Evolutionary conservation across 2,113 vertebrate species (phyloP), one percentile per base, ranked within the genome.

Genomic region (Triplophysa dalaica): DNA sequence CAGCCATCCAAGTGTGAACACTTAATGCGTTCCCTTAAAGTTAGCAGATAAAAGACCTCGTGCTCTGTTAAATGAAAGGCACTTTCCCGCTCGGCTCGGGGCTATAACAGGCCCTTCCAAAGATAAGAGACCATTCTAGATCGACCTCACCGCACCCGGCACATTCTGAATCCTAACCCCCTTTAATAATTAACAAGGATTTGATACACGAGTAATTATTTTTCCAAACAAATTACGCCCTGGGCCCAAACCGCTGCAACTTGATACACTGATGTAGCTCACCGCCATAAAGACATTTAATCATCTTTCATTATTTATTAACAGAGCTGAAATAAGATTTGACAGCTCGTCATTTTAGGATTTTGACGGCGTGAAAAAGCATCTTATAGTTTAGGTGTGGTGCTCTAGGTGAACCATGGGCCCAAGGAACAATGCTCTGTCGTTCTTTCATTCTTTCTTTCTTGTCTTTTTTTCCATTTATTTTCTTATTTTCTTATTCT

Each of bases 281-380:
- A 79, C 86, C 90, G 87, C 86, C 85, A 87, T 80, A 85, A 75
- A 76, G 74, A 43, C 89, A 89, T 92, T 92, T 92, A 92, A 90
- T 92, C 90, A 90, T 88, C 88, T 88, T 91, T 82, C 89, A 93
- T 92, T 90, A 93, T 93, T 91, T 84, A 92, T 91, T 87, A 92
- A 85, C 89, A 62, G 69, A 77, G 85, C 79, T 87, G 84, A 85
- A 91, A 88, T 81, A 87, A 82, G 87, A 88, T 88, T 91, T 86
- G 79, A 83, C 84, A 61, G 86, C 81, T 69, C 82, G 60, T 62
- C 1, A 16, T 79, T 89, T 89, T 84, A 82, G 83, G 83, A 87
- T 78, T 66, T 66, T 26, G 68, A 76, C 78, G 60, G 52, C 50
- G 66, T 77, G 50, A 38, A 77, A 62, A 84, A 62, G 63, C 13